phyloP scores from a whole-genome alignment of 1,140 invertebrate genomes.

The Thaumatotibia leucotreta region DNA sequence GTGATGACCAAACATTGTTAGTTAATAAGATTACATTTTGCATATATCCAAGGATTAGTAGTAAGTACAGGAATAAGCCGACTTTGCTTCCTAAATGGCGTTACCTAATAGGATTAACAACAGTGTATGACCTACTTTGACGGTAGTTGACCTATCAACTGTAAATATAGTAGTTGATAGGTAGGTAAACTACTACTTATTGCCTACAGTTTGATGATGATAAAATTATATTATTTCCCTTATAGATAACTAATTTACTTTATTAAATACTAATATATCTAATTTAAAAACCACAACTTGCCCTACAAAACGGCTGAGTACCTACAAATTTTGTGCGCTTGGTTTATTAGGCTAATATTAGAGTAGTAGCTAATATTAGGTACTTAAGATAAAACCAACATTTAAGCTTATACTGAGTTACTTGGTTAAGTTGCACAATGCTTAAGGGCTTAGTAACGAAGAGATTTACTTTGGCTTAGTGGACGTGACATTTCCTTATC shows the following conservation, averaged over 20 bases:
- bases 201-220: too few relatives aligned
- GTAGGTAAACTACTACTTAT: background rate
- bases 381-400: background rate
- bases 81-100: background rate
- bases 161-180: too few relatives aligned
- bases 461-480: background rate
- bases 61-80: background rate
- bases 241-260: too few relatives aligned
- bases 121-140: background rate
- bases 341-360: too few relatives aligned
- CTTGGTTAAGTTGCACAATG: background rate
- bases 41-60: background rate
- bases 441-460: background rate
- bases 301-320: too few relatives aligned
- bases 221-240: too few relatives aligned
- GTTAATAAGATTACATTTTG: background rate
- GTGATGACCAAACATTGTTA: background rate
- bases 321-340: too few relatives aligned
- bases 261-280: too few relatives aligned
- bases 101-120: background rate
- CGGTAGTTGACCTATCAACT: background rate
- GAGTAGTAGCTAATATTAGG: background rate
- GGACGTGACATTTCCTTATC: constrained; percentile 6
- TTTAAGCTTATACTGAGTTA: background rate
- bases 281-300: too few relatives aligned